Conservation (phyloP, 2,113 vertebrate species). For the Ptychochromis oligacanthus region DNA sequence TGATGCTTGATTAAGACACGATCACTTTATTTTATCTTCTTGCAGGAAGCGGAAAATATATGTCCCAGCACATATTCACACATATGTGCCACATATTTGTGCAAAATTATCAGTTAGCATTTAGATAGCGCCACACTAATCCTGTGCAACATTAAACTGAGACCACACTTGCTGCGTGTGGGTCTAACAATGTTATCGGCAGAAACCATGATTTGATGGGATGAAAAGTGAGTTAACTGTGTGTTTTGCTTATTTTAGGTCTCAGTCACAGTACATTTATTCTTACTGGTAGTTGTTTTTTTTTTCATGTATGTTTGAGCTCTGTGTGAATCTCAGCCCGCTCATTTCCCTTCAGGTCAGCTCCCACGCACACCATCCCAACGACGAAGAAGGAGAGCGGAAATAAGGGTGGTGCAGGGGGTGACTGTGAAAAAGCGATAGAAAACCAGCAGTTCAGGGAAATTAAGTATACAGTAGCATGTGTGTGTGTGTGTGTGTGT, state of each 20-base stretch:
- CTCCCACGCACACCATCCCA: constrained; percentile 45
- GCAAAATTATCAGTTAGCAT: background rate
- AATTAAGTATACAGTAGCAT: constrained; percentile 28
- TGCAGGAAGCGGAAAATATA: background rate
- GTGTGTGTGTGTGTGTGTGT: constrained; percentile 3
- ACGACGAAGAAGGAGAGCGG: background rate
- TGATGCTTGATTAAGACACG: background rate
- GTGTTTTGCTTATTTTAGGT: background rate
- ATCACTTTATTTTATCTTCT: background rate
- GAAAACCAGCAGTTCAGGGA: constrained; percentile 22
- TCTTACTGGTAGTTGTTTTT: background rate
- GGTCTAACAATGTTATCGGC: background rate
- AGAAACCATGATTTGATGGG: background rate
- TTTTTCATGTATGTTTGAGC: constrained; percentile 27
- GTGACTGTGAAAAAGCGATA: constrained; percentile 24
- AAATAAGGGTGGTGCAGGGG: background rate
- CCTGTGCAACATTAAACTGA: background rate
- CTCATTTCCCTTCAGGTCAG: constrained; percentile 27
- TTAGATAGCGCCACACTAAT: background rate
- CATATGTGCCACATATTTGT: background rate
- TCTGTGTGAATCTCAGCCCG: background rate
- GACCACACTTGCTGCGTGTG: background rate
- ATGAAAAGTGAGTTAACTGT: constrained; percentile 12
- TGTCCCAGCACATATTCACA: background rate
- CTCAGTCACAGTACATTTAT: background rate